Base-by-base conservation (phyloP, 2,888 invertebrate genomes). In the Oasisia sp. region DNA sequence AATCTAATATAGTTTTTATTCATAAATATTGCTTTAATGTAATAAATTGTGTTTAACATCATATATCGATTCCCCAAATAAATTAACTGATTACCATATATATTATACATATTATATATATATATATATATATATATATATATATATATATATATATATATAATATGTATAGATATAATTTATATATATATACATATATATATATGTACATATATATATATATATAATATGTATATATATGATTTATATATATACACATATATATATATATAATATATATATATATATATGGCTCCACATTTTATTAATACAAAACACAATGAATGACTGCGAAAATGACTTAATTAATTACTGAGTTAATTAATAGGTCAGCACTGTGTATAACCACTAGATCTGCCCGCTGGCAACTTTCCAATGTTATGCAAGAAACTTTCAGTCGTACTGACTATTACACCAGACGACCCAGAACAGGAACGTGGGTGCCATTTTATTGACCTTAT, bases 381-480 rank as follows among this genome's bases (percentile, higher is more conserved):
- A 90, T 90, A 44, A 90, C 90, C 90, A 38, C 90, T 27, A 90
- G 2, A 32, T 44, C 14, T 90, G 27, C 19, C 90, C 27, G 5
- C 19, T 90, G 19, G 44, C 90, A 38, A 32, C 44, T 90, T n/a
- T 90, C 32, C 90, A 32, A 14, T 32, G 12, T 74, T n/a, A 32
- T 32, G 90, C 38, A 27, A 90, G 19, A 90, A 90, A 90, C 32
- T n/a, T 90, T 1, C 32, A n/a, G 44, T 38, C 32, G 14, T 38
- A 89, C 89, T 32, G 32, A 89, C 89, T 89, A 89, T 89, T 89
- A 90, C 90, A 90, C 44, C 90, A 90, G 90, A n/a, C 14, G 32
- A 44, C 90, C 90, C 19, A 2, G 38, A 90, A 27, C 74, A 74
- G 19, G 74, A 74, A 27, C 27, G 74, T 74, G 74, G 74, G 27